These are phyloP conservation scores for Dinomys branickii DNA, from an alignment of 2,113 vertebrate genomes.

Conservation along the genomic window DNA sequence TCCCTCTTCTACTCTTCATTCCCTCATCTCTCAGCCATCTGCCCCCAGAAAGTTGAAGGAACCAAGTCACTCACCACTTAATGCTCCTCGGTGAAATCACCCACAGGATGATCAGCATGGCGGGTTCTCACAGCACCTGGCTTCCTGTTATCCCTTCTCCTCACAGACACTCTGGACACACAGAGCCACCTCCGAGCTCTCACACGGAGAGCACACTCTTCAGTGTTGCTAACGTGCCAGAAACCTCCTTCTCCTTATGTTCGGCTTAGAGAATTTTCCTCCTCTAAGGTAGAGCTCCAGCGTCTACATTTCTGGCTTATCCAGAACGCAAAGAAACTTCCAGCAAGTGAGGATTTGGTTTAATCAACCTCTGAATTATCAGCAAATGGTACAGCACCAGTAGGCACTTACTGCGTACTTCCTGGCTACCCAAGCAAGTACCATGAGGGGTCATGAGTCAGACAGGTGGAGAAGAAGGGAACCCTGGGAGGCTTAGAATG, in stretches of 20 bases:
- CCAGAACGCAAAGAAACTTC: not conserved
- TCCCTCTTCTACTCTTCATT: not conserved
- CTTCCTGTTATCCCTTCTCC: not conserved
- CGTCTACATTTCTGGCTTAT: slow-evolving; percentile 21
- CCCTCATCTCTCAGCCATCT: not conserved
- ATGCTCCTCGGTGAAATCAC: not conserved
- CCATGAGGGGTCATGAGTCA: not conserved
- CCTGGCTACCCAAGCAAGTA: not conserved
- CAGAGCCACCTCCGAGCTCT: not conserved
- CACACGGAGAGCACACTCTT: not conserved
- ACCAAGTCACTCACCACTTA: not conserved
- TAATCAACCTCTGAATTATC: not conserved
- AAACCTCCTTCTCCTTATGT: not conserved
- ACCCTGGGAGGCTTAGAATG: not conserved
- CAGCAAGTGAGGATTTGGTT: not conserved
- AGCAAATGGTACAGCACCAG: not conserved
- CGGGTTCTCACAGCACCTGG: too few species aligned
- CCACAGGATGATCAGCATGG: too few species aligned
- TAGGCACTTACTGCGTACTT: not conserved
- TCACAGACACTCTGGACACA: not conserved
- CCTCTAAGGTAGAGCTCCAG: not conserved
- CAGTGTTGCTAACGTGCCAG: not conserved
- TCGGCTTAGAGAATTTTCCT: not conserved
- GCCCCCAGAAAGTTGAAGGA: not conserved
- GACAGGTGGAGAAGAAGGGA: not conserved